A percentile compares a stretch with the other conserved stretches of the same genome.
Evolutionary conservation across 2,113 vertebrate genomes (phyloP).

Genomic region (Sterna hirundo): DNA sequence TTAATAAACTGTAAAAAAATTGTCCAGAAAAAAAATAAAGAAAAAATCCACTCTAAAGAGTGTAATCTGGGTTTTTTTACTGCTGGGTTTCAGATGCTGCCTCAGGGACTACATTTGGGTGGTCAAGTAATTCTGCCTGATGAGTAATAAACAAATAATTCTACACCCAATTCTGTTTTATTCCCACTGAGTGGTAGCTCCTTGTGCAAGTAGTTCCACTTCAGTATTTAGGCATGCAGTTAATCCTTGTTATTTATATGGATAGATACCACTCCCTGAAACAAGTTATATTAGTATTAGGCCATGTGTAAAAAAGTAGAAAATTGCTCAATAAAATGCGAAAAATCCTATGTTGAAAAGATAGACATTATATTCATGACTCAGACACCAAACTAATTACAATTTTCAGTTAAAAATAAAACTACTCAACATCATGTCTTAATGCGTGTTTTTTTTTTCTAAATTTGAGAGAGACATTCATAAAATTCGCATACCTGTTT

Average conservation of each 20-base stretch:
- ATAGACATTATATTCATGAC: not conserved
- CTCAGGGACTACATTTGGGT: slow-evolving; percentile 38
- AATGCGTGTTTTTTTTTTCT: not conserved
- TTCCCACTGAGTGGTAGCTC: slow-evolving; percentile 22
- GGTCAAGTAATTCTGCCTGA: slow-evolving; percentile 51
- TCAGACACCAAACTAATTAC: not conserved
- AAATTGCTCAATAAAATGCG: not conserved
- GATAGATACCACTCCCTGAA: slow-evolving; percentile 20
- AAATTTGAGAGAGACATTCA: not conserved
- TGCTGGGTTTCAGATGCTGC: slow-evolving; percentile 11
- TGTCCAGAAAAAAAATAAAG: not conserved
- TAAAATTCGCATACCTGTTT: not conserved
- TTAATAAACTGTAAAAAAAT: slow-evolving; percentile 8
- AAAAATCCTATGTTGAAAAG: not conserved
- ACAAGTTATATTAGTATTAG: not conserved
- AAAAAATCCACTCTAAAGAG: not conserved
- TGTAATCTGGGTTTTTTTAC: not conserved
- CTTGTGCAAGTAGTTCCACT: slow-evolving; percentile 24
- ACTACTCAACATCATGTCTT: not conserved
- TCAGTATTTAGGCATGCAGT: slow-evolving; percentile 32
- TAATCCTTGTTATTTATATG: slow-evolving; percentile 40
- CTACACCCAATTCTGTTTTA: slow-evolving; percentile 44
- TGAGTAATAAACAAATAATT: slow-evolving; percentile 62
- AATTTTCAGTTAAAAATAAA: not conserved
- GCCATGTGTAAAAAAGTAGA: not conserved